phyloP scores from a whole-genome alignment of 2,888 invertebrate genomes.

The Periphyllus acericola region DNA sequence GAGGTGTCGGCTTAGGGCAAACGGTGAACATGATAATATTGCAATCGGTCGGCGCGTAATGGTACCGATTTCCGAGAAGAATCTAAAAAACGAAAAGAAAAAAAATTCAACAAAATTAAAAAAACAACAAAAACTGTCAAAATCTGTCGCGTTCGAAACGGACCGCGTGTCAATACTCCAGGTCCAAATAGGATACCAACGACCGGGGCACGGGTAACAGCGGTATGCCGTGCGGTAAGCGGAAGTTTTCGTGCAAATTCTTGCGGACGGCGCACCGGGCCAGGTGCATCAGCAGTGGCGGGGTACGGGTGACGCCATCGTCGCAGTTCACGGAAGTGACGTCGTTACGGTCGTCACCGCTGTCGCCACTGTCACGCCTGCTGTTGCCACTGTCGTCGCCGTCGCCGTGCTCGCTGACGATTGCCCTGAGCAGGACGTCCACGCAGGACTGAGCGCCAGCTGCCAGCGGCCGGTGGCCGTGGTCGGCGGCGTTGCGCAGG shows the following conservation, averaged over 20 bases:
- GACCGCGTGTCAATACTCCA: conserved; percentile 67
- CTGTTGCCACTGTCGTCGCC: conserved; percentile 67
- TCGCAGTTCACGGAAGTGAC: neutral
- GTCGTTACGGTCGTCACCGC: conserved; percentile 66
- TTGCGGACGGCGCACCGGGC: conserved; percentile 78
- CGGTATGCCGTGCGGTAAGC: conserved; percentile 79
- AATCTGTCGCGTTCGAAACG: neutral
- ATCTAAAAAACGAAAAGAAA: neutral
- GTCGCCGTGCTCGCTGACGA: conserved; percentile 72
- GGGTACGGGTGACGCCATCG: conserved; percentile 67
- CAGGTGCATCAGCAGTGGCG: conserved; percentile 80
- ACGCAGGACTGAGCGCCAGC: conserved; percentile 69
- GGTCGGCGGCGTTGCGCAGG: conserved; percentile 71
- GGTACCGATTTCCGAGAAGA: neutral
- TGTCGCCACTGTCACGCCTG: conserved; percentile 64
- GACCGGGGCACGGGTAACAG: conserved; percentile 74
- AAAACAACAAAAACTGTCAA: too few species aligned
- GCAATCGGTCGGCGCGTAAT: neutral
- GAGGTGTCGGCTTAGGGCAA: neutral
- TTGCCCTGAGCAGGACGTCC: conserved; percentile 74
- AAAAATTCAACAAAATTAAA: neutral
- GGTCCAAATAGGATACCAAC: conserved; percentile 78
- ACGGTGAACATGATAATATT: too few species aligned
- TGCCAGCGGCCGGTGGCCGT: conserved; percentile 66
- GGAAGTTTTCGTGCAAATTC: conserved; percentile 75